Conservation (phyloP, 37 sponge, comb jelly and placozoan species). For the Amphimedon queenslandica region DNA sequence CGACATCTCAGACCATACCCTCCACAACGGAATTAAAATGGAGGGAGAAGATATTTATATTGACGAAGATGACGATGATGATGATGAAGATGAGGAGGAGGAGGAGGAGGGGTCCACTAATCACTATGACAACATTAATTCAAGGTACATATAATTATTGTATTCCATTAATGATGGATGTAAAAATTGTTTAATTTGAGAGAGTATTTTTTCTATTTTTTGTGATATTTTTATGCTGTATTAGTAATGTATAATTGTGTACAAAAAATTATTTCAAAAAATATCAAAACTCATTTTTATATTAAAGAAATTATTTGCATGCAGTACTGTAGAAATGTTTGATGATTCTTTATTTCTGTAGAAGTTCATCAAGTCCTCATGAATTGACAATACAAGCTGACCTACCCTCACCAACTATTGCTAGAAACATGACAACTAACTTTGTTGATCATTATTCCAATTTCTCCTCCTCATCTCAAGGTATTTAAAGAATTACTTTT, state of each 20-base stretch:
- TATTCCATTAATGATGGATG: too few species aligned
- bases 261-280: too few species aligned
- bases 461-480: too few species aligned
- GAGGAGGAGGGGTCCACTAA: constrained; percentile 20
- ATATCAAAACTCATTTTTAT: too few species aligned
- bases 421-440: too few species aligned
- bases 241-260: too few species aligned
- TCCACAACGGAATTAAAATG: not conserved
- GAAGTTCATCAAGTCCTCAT: not conserved
- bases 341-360: not conserved
- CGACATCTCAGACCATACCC: not conserved
- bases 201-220: not conserved
- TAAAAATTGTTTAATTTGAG: not conserved
- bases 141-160: too few species aligned
- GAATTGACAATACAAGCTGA: constrained; percentile 2
- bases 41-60: not conserved
- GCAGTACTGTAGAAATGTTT: too few species aligned
- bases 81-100: constrained; percentile 14
- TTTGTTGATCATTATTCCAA: too few species aligned
- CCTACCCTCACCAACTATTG: not conserved
- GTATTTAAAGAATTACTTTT: too few species aligned
- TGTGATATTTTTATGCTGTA: too few species aligned
- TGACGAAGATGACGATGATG: constrained; percentile 4
- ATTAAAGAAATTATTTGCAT: too few species aligned
- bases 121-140: not conserved